Evolutionary conservation across 1,140 invertebrate genomes (phyloP), one percentile per base, ranked within the genome.

Genomic region (Halesus radiatus): DNA sequence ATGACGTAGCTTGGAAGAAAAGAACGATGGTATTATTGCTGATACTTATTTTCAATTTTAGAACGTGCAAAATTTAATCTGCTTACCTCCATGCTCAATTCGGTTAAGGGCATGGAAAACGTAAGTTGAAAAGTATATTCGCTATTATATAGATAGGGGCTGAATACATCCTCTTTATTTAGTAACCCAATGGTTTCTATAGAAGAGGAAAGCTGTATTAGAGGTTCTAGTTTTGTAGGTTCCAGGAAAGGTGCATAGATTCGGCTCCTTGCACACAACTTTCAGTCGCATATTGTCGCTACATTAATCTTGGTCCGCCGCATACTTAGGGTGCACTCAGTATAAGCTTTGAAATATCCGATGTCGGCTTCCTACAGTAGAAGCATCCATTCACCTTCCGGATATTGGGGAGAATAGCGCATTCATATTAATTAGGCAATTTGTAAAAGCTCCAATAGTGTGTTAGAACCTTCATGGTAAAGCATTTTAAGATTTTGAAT

Each of bases 221-320:
- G 53, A n/a, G 16, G 53, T 4, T n/a, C n/a, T n/a, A n/a, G 3
- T 7, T 0, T 56, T 10, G 5, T 22, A 56, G 20, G 54, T 7
- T 56, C 4, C 54, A 56, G 20, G 54, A 56, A 29, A 22, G 54
- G 54, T 56, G n/a, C n/a, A 56, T 56, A 16, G 15, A 60, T 37
- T 76, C 10, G 20, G 64, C 1, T 56, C 54, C 56, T 45, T 20
- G 62, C 13, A 56, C 37, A 79, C 74, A 77, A 80, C 58, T 85
- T 85, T 82, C 52, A 58, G 79, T 81, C 80, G 84, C 80, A 84
- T 80, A 82, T 84, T 85, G 84, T 85, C 84, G 84, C 84, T 84
- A 85, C 84, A 84, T 85, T 85, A 85, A 85, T 85, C 84, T 64
- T 77, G 29, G 60, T 62, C 60, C 37, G 20, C 75, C 75, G 23